phyloP scores from a whole-genome alignment of 2,888 invertebrate genomes.

The Tethea ocularis region DNA sequence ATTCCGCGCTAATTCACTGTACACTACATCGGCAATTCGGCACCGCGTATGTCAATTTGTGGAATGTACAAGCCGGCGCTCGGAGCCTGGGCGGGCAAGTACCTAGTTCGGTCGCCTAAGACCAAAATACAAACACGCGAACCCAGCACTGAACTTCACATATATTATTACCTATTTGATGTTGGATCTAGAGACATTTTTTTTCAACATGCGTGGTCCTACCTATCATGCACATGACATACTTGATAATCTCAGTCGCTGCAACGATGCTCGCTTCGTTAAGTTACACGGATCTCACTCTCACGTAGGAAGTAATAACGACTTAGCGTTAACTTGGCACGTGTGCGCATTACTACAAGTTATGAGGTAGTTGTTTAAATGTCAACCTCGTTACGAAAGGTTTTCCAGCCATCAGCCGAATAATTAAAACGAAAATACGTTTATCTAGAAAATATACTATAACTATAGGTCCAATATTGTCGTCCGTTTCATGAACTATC shows the following conservation, averaged over 20 bases:
- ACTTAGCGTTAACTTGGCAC: conserved; percentile 36
- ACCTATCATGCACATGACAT: background rate
- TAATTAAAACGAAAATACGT: background rate
- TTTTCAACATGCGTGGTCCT: background rate
- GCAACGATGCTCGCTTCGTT: conserved; percentile 18
- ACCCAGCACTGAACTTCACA: too few species aligned
- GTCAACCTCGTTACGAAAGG: conserved; percentile 58
- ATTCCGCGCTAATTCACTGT: too few species aligned
- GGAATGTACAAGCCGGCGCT: too few species aligned
- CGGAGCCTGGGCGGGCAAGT: too few species aligned
- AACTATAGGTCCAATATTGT: too few species aligned
- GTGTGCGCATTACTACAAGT: conserved; percentile 33
- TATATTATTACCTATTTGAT: too few species aligned
- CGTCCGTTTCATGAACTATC: too few species aligned
- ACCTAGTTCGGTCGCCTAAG: too few species aligned
- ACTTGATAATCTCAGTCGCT: background rate
- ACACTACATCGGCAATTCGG: too few species aligned
- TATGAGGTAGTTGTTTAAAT: conserved; percentile 54
- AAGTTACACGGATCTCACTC: conserved; percentile 24
- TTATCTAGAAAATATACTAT: background rate
- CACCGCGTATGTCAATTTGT: too few species aligned
- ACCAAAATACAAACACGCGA: too few species aligned
- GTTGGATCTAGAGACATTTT: background rate
- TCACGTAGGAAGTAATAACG: conserved; percentile 47
- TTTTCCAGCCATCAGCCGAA: conserved; percentile 21